phyloP scores from a whole-genome alignment of 2,888 invertebrate species.

The Clunio marinus region DNA sequence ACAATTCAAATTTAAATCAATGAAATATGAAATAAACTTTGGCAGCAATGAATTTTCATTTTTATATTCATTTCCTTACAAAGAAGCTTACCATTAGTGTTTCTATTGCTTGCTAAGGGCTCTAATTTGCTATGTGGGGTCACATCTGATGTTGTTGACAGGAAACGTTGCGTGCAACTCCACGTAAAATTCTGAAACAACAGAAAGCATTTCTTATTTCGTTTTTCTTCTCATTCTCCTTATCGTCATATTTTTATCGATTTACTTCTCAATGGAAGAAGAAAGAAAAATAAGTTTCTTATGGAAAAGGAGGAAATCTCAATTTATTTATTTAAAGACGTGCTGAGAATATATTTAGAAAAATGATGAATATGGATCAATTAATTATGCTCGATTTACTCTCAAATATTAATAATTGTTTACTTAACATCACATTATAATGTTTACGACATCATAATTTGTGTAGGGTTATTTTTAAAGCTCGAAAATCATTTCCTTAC shows the following conservation, averaged over 20 bases:
- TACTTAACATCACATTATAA: too few relatives aligned
- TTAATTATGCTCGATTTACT: too few relatives aligned
- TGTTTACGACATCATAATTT: too few relatives aligned
- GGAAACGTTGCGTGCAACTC: slow-evolving; percentile 33
- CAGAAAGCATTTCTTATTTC: neutral
- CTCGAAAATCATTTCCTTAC: too few relatives aligned
- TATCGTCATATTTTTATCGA: too few relatives aligned
- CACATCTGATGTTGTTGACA: slow-evolving; percentile 19
- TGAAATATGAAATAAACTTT: too few relatives aligned
- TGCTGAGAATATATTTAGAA: too few relatives aligned
- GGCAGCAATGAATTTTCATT: neutral
- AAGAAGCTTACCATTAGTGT: slow-evolving; percentile 10
- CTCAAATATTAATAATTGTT: too few relatives aligned
- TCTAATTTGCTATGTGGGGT: slow-evolving; percentile 20
- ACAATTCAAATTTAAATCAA: too few relatives aligned
- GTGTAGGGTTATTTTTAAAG: too few relatives aligned
- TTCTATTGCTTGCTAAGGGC: slow-evolving; percentile 7
- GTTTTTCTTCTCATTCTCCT: too few relatives aligned
- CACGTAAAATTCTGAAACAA: slow-evolving; percentile 26
- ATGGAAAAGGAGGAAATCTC: neutral
- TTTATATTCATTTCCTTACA: neutral
- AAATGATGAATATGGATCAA: too few relatives aligned
- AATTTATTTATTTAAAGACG: neutral
- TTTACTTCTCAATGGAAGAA: neutral
- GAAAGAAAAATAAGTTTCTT: neutral